Evolutionary conservation across 2,888 invertebrate genomes (phyloP).

Genomic region (Monoplex corrugatus): DNA sequence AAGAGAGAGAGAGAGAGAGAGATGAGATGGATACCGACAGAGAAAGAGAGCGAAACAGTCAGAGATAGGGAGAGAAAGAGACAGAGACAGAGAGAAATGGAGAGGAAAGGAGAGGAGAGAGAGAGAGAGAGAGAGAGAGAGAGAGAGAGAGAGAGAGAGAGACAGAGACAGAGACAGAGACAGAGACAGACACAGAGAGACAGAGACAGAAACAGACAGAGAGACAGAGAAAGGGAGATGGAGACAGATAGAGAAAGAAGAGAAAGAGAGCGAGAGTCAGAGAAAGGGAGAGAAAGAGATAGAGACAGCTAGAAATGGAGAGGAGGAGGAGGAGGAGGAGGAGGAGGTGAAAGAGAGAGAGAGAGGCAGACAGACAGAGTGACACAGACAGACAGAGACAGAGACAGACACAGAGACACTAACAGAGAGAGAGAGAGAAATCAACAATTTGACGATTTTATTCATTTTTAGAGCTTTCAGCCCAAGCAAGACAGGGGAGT

Average conservation of each 20-base stretch:
- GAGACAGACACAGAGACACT: not conserved
- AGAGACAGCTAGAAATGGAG: not conserved
- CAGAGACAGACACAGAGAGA: no score
- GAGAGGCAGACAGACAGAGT: not conserved
- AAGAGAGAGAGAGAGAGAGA: no score
- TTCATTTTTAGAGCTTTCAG: no score
- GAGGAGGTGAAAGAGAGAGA: not conserved
- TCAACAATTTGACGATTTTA: no score
- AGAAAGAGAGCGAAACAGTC: no score
- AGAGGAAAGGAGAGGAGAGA: not conserved
- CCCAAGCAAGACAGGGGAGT: no score
- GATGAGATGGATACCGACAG: no score
- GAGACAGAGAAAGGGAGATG: no score
- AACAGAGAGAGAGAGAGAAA: not conserved
- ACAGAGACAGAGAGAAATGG: not conserved
- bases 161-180: not conserved
- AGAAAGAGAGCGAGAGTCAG: not conserved
- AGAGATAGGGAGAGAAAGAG: no score
- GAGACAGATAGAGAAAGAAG: not conserved
- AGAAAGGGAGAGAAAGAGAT: not conserved
- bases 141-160: not conserved
- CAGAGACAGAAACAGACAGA: no score
- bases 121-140: not conserved
- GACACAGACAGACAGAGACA: not conserved
- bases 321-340: not conserved